These are phyloP conservation scores for Hystrix brachyura DNA, from an alignment of 2,113 vertebrate genomes.

Conservation along the genomic window DNA sequence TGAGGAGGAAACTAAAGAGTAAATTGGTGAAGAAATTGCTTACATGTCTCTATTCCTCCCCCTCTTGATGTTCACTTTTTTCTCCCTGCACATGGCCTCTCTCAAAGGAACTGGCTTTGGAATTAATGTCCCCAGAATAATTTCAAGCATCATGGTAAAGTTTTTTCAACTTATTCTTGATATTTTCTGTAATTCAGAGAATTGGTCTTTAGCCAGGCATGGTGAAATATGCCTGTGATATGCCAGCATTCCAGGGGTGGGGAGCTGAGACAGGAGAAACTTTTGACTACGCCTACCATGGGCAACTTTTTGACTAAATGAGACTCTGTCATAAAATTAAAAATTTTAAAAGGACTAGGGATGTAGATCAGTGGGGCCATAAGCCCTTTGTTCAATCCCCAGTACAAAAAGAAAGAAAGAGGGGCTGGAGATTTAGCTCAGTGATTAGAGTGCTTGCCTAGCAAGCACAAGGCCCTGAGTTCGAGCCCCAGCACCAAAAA, in stretches of 20 bases:
- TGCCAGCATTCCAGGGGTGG: not conserved
- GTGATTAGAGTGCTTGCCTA: too few species aligned
- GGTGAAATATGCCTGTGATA: not conserved
- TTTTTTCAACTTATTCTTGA: not conserved
- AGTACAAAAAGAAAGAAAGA: not conserved
- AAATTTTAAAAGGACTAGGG: not conserved
- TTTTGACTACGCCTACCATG: not conserved
- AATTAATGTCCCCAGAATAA: constrained; percentile 29
- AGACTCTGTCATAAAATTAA: not conserved
- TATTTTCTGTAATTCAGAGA: constrained; percentile 7
- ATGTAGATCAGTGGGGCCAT: not conserved
- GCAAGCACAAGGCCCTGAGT: not conserved
- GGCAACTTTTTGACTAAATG: not conserved
- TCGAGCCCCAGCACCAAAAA: not conserved
- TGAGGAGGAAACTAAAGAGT: not conserved
- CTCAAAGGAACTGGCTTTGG: not conserved
- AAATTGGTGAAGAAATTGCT: not conserved
- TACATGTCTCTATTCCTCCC: not conserved
- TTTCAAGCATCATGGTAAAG: constrained; percentile 1
- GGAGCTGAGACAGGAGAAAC: not conserved
- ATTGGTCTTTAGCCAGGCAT: not conserved
- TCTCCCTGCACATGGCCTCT: not conserved
- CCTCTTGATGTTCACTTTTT: not conserved
- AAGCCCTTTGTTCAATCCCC: not conserved
- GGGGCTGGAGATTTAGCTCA: too few species aligned